Percentiles rank a stretch among this genome's conserved stretches.
Conservation (phyloP, 2,888 invertebrate species). For the Lordiphosa andalusiaca region DNA sequence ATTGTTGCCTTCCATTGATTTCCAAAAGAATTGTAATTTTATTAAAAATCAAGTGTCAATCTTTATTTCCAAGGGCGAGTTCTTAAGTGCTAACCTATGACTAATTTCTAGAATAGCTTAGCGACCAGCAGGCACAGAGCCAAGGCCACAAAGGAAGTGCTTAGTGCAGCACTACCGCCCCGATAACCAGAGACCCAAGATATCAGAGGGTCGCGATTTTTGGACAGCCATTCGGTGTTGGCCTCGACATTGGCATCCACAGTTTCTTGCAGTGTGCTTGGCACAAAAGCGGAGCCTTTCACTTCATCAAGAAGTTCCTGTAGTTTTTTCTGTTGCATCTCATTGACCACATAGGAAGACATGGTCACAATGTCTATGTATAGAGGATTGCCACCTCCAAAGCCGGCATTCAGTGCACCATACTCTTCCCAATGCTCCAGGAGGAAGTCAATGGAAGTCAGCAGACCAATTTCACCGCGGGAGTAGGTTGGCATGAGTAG, state of each 20-base stretch:
- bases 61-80: constrained; percentile 6
- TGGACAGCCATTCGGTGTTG: constrained; percentile 69
- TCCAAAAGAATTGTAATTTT: no score
- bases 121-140: constrained; percentile 37
- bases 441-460: constrained; percentile 82
- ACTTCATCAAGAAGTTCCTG: constrained; percentile 60
- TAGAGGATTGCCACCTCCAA: constrained; percentile 68
- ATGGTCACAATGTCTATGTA: constrained; percentile 65
- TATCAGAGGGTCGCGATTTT: constrained; percentile 71
- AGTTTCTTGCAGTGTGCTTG: constrained; percentile 38
- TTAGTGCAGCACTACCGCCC: constrained; percentile 42
- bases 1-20: no score
- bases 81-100: constrained; percentile 37
- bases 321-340: constrained; percentile 60
- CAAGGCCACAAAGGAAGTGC: constrained; percentile 47
- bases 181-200: constrained; percentile 57
- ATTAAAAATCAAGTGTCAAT: not conserved
- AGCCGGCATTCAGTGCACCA: constrained; percentile 55
- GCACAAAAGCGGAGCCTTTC: constrained; percentile 49
- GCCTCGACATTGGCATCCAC: constrained; percentile 52
- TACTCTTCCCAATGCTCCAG: constrained; percentile 77
- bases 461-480: constrained; percentile 79
- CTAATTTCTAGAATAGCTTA: constrained; percentile 49
- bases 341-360: constrained; percentile 65
- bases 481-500: constrained; percentile 70